Evolutionary conservation across 2,888 invertebrate species (phyloP), one percentile per base, ranked within the genome.

Genomic region (Hypolimnas misippus): DNA sequence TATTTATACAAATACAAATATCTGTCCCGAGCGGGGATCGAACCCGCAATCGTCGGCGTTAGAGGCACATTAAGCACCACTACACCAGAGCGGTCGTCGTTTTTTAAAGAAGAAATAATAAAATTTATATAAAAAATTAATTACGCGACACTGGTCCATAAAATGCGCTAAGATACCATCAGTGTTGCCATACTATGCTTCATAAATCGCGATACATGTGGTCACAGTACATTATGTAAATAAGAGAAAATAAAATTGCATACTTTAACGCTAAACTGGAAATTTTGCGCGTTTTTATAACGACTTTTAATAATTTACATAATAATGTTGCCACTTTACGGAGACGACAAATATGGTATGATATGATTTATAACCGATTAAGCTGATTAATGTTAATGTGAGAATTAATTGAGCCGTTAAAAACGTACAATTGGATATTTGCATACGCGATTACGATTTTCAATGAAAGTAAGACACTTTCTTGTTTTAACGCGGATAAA

Each of bases 321-420:
- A 14, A 29, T 14, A 29, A 49, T 29, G 49, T 14, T 49, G 49
- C 25, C 29, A 49, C 29, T 16, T 44, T 17, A 35, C 55, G 14
- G 3, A 49, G 54, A 33, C 31, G 54, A 40, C 49, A 33, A 50
- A 61, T 61, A 61, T 61, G 54, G 61, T 31, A 19, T 2, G 6
- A 33, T 55, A 55, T 61, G 61, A 61, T 61, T 61, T 61, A 56
- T 19, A 17, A 31, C 21, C 50, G 21, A 50, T 49, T 62, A 33
- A 62, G 16, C 40, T 62, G 56, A 62, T 62, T 42, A 8, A 57
- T 56, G 40, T 21, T 51, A 16, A 56, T 44, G 51, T 14, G 40
- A 31, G 21, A 25, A 51, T 50, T 40, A 62, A 62, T 50, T 38
- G 56, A 56, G 51, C 29, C 56, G 33, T 62, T 59, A 33, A 25